A percentile compares a stretch with the other conserved stretches of the same genome.
These are phyloP conservation scores for Podotricha telesiphe DNA, from an alignment of 2,888 invertebrate species.

Conservation along the genomic window DNA sequence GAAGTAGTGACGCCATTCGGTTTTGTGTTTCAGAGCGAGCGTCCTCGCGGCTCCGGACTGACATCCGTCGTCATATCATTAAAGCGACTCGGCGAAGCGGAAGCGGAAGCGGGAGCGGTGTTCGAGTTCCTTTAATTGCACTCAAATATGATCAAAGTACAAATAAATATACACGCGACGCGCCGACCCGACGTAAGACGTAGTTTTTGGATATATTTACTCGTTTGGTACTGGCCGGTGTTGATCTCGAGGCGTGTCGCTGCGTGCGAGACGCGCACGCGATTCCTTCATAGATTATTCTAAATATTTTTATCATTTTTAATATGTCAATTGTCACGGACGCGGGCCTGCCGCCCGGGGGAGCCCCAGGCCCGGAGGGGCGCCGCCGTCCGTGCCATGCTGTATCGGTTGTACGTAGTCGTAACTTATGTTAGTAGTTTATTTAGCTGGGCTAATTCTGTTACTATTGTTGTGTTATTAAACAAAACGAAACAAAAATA, in stretches of 20 bases:
- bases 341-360: constrained; percentile 52
- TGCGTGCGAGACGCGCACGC: constrained; percentile 59
- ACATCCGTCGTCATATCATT: constrained; percentile 33
- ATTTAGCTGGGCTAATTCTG: constrained; percentile 73
- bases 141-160: constrained; percentile 61
- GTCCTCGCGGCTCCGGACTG: constrained; percentile 31
- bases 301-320: constrained; percentile 70
- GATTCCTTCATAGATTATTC: constrained; percentile 72
- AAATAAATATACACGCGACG: constrained; percentile 51
- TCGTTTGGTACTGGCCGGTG: constrained; percentile 54
- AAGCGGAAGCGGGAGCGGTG: constrained; percentile 41
- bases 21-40: constrained; percentile 23
- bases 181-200: constrained; percentile 46
- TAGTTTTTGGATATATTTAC: constrained; percentile 69
- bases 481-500: constrained; percentile 32
- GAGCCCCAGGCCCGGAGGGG: too few relatives aligned
- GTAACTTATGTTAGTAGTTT: constrained; percentile 70
- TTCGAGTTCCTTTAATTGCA: constrained; percentile 53
- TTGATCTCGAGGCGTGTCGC: constrained; percentile 70
- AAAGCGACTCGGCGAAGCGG: constrained; percentile 29
- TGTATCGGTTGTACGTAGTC: constrained; percentile 71
- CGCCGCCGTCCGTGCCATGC: constrained; percentile 58
- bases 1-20: too few relatives aligned
- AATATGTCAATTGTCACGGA: constrained; percentile 69
- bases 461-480: constrained; percentile 73